Evolutionary conservation across 2,113 vertebrate species (phyloP).

Genomic region (Setophaga petechia): DNA sequence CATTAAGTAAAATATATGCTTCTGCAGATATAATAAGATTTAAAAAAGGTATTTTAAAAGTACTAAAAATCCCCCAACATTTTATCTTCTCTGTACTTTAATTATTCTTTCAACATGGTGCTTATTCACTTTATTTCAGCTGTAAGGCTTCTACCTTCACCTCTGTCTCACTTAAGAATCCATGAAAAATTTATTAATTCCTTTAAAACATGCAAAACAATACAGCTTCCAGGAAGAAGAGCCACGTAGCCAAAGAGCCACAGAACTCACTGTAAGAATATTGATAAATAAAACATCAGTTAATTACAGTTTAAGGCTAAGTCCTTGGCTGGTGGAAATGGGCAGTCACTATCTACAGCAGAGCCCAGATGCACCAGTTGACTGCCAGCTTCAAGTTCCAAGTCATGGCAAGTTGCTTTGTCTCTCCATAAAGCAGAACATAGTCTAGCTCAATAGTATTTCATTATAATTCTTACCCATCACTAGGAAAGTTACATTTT

Average conservation of each 20-base stretch:
- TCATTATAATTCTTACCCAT: neutral
- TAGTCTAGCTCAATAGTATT: neutral
- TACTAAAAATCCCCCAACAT: neutral
- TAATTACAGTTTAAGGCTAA: conserved; percentile 1
- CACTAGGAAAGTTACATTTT: neutral
- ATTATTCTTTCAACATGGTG: neutral
- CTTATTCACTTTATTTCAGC: neutral
- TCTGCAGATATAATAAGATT: neutral
- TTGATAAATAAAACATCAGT: neutral
- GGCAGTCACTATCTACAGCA: neutral
- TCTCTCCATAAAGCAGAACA: neutral
- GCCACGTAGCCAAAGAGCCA: neutral
- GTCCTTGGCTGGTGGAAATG: neutral
- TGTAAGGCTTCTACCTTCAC: neutral
- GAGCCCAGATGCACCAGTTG: neutral
- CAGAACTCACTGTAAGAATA: neutral
- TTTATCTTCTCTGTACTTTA: neutral
- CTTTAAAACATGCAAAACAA: conserved; percentile 43
- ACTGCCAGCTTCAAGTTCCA: neutral
- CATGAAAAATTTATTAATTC: neutral
- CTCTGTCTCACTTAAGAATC: neutral
- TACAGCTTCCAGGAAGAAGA: neutral
- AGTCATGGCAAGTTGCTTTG: neutral
- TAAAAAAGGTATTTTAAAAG: neutral
- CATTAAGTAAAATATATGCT: conserved; percentile 9